phyloP scores from a whole-genome alignment of 2,888 invertebrate genomes.

The Sminthurinus aureus region DNA sequence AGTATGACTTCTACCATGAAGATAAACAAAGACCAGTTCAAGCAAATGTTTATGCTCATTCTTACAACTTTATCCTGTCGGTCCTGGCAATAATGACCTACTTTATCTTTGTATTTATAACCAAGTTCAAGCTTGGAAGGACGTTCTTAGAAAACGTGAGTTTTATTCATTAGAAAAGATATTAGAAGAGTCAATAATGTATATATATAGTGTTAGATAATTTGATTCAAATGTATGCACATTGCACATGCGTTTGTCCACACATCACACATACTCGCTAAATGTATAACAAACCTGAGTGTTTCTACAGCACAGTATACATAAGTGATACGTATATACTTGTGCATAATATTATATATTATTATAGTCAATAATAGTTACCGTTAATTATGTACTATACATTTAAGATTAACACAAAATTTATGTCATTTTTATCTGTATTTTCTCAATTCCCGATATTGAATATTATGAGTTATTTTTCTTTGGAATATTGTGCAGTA shows the following conservation, averaged over 20 bases:
- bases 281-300: neutral
- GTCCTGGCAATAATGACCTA: constrained; percentile 68
- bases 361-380: neutral
- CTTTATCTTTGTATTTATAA: constrained; percentile 70
- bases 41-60: constrained; percentile 75
- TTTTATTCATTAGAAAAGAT: constrained; percentile 23
- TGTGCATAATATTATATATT: neutral
- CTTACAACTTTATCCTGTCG: constrained; percentile 67
- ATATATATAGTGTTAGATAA: too few species aligned
- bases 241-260: neutral
- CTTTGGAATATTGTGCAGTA: constrained; percentile 65
- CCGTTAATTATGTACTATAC: neutral
- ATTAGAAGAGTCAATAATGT: too few species aligned
- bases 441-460: too few species aligned
- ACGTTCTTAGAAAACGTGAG: constrained; percentile 72
- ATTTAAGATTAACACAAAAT: neutral
- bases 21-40: constrained; percentile 79
- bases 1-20: constrained; percentile 75
- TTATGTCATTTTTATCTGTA: too few species aligned
- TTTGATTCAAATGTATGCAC: too few species aligned
- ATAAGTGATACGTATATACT: too few species aligned
- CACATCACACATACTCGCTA: neutral
- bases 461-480: constrained; percentile 3
- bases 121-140: constrained; percentile 71
- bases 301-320: too few species aligned